These are phyloP conservation scores for Bunonema sp. DNA, from an alignment of 2,888 invertebrate species.

Conservation along the genomic window DNA sequence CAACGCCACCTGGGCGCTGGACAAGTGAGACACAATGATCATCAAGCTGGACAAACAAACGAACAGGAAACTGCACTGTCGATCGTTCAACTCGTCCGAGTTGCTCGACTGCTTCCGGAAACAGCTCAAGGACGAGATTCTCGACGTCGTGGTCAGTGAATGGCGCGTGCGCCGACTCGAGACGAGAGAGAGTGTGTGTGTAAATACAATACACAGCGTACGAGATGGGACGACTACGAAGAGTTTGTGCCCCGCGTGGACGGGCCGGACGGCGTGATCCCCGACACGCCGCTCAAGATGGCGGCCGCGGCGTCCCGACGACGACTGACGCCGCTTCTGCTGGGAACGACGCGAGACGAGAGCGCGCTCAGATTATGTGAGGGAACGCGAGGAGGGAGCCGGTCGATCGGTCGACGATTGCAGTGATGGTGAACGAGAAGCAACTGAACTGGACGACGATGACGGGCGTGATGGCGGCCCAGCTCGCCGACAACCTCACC, in stretches of 20 bases:
- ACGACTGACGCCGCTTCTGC: conserved; percentile 30
- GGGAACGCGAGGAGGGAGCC: too few relatives aligned
- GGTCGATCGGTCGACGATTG: conserved; percentile 3
- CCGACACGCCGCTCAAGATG: conserved; percentile 5
- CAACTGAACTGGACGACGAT: conserved; percentile 31
- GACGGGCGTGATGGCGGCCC: conserved; percentile 20
- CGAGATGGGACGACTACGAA: conserved; percentile 34
- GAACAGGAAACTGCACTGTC: conserved; percentile 3
- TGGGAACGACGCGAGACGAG: conserved; percentile 43
- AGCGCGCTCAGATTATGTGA: conserved; percentile 35
- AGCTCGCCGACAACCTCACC: conserved; percentile 35
- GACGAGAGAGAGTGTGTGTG: too few relatives aligned
- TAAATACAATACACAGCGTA: too few relatives aligned
- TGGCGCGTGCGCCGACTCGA: too few relatives aligned
- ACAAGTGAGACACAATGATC: conserved; percentile 8
- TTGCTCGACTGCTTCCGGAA: conserved; percentile 39
- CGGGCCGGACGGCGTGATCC: conserved; percentile 36
- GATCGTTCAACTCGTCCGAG: conserved; percentile 39
- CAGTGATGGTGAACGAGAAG: conserved; percentile 38
- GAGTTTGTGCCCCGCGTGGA: conserved; percentile 43
- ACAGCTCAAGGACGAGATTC: conserved; percentile 31
- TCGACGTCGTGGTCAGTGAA: conserved; percentile 26
- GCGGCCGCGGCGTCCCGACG: neutral
- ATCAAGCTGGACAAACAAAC: neutral
- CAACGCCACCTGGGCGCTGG: conserved; percentile 42